Evolutionary conservation across 2,888 invertebrate species (phyloP).

Genomic region (Melieria picta): DNA sequence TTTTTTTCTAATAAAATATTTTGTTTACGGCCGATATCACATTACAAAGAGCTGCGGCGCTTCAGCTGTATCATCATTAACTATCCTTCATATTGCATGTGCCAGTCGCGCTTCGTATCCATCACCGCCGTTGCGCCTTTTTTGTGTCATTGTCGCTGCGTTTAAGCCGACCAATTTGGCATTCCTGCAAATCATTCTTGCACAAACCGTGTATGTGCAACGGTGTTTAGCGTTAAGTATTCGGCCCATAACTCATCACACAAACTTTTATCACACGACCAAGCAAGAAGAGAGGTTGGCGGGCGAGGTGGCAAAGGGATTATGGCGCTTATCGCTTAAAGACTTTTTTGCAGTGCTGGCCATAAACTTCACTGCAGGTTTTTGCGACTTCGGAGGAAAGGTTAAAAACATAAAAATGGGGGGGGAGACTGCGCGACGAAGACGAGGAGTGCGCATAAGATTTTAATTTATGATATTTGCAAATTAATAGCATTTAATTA

Average conservation of each 20-base stretch:
- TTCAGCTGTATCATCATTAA: background rate
- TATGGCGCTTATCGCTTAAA: conserved; percentile 44
- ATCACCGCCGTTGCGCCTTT: background rate
- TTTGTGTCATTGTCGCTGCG: conserved; percentile 3
- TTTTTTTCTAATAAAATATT: background rate
- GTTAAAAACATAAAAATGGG: background rate
- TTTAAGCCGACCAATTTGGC: background rate
- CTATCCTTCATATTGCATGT: conserved; percentile 8
- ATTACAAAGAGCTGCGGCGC: conserved; percentile 12
- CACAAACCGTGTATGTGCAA: conserved; percentile 10
- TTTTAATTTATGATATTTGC: conserved; percentile 60
- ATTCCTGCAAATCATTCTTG: conserved; percentile 34
- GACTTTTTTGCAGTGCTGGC: background rate
- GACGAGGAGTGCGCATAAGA: conserved; percentile 37
- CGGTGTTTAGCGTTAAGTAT: conserved; percentile 23
- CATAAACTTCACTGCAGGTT: too few species aligned
- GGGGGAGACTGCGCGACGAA: background rate
- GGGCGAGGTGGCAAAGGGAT: conserved; percentile 32
- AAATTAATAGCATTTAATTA: conserved; percentile 60
- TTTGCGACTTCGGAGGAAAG: background rate
- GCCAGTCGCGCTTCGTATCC: background rate
- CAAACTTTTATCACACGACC: conserved; percentile 30
- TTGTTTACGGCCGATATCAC: conserved; percentile 23
- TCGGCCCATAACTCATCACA: conserved; percentile 25
- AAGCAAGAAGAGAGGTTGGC: conserved; percentile 13